Base-by-base conservation (phyloP, 2,113 vertebrate species). In the Odontophorus gujanensis region DNA sequence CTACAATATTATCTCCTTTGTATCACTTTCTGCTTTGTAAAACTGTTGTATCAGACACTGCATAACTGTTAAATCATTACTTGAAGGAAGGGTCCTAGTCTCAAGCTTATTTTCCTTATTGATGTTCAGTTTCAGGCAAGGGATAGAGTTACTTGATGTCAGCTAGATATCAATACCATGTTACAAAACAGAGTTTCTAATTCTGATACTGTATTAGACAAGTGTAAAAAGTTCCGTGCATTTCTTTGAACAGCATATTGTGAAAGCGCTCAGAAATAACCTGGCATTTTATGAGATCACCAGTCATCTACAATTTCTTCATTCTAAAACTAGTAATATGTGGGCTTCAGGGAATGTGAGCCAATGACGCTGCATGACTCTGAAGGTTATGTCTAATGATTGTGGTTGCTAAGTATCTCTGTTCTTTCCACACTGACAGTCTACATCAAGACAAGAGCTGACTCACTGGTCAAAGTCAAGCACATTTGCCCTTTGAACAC, bases 121-220 rank as follows among this genome's bases (percentile, higher is more conserved):
- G 79, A 68, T 45, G 63, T 75, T 28, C 47, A 34, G 47, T 96
- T 89, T 90, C 61, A 57, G 34, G 51, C 47, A 63, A 89, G 34
- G 17, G 22, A 71, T 43, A 55, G 55, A 71, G 42, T 90, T 95
- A 72, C 80, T 42, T 94, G 87, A 92, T 93, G 85, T 85, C 93
- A 96, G 91, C 80, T 92, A 93, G 96, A 96, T 89, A 96, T 97
- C 96, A 96, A 97, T 96, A 96, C 88, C 76, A 40, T 93, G 89
- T 92, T 76, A 93, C 87, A 80, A 89, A 81, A 26, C 79, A 95
- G 81, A 6, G 2, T 73, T 75, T 81, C 68, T 90, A 71, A 85
- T 47, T 65, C 83, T 6, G 3, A 50, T 79, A 58, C 43, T 95
- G 51, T 77, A 74, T 96, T 85, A 96, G 91, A 89, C 86, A 82